Percentiles rank a stretch among this genome's conserved stretches.
phyloP scores from a whole-genome alignment of 2,888 invertebrate genomes.

The Idaea aversata region DNA sequence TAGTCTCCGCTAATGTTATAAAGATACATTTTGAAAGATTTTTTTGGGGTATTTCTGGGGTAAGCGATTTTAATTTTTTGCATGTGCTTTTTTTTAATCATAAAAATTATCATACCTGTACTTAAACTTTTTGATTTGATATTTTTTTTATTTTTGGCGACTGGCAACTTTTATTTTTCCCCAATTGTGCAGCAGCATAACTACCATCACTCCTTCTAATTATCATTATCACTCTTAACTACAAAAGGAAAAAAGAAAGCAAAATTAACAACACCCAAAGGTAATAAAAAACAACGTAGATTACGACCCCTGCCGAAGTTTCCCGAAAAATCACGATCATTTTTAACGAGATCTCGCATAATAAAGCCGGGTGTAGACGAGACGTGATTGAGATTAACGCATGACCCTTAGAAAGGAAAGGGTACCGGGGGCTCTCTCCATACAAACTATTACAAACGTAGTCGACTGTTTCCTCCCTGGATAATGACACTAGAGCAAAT shows the following conservation, averaged over 20 bases:
- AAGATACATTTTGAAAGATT: no score
- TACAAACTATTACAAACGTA: no score
- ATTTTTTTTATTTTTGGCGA: neutral
- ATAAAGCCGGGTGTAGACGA: constrained; percentile 35
- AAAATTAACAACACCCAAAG: constrained; percentile 15
- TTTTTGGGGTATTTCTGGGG: no score
- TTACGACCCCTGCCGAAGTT: constrained; percentile 14
- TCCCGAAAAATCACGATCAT: constrained; percentile 23
- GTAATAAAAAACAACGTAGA: constrained; percentile 16
- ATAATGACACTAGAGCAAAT: no score
- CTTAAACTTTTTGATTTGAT: neutral
- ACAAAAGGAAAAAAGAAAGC: constrained; percentile 7
- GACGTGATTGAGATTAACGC: constrained; percentile 11
- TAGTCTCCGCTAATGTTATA: neutral
- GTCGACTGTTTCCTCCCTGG: no score
- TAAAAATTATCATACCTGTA: no score
- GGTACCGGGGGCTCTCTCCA: no score
- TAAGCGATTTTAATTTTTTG: no score
- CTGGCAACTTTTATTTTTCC: neutral
- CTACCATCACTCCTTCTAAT: neutral
- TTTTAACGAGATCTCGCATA: constrained; percentile 43
- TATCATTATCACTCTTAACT: constrained; percentile 5
- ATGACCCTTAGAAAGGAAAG: neutral
- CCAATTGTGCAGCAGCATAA: neutral
- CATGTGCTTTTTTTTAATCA: no score